Evolutionary conservation across 2,113 vertebrate species (phyloP).

Genomic region (Xyrauchen texanus): DNA sequence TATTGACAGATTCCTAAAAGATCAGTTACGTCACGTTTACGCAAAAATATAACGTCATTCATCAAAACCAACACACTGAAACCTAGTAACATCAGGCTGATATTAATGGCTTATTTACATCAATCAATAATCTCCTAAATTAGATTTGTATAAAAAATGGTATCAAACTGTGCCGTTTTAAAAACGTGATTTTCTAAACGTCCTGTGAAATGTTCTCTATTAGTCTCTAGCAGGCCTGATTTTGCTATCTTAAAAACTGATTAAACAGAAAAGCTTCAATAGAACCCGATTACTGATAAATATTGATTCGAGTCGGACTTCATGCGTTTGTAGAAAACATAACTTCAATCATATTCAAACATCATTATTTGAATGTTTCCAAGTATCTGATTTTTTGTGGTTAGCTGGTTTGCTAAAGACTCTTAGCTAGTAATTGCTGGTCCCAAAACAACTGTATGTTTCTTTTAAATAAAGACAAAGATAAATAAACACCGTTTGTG

Average conservation of each 20-base stretch:
- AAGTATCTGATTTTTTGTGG: slow-evolving; percentile 2
- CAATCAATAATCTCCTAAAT: too few relatives aligned
- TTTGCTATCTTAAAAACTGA: slow-evolving; percentile 5
- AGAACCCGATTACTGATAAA: background rate
- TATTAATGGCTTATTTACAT: background rate
- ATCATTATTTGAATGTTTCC: background rate
- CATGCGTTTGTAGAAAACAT: background rate
- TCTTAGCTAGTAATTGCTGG: background rate
- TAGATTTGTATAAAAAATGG: too few relatives aligned
- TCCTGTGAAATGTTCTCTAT: background rate
- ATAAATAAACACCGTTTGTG: background rate
- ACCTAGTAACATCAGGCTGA: background rate
- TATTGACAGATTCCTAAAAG: too few relatives aligned
- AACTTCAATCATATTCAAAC: background rate
- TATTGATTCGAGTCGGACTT: background rate
- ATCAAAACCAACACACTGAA: background rate
- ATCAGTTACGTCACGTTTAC: slow-evolving; percentile 4
- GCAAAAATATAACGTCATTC: slow-evolving; percentile 26
- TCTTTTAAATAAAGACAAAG: background rate
- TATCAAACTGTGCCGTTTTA: background rate
- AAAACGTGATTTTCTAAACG: background rate
- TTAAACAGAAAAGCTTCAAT: background rate
- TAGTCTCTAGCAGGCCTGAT: slow-evolving; percentile 7
- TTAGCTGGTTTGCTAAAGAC: slow-evolving; percentile 29
- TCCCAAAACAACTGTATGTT: background rate